Percentiles rank a stretch among this genome's conserved stretches.
These are phyloP conservation scores for Hyposoter didymator DNA, from an alignment of 2,888 invertebrate species.

Conservation along the genomic window DNA sequence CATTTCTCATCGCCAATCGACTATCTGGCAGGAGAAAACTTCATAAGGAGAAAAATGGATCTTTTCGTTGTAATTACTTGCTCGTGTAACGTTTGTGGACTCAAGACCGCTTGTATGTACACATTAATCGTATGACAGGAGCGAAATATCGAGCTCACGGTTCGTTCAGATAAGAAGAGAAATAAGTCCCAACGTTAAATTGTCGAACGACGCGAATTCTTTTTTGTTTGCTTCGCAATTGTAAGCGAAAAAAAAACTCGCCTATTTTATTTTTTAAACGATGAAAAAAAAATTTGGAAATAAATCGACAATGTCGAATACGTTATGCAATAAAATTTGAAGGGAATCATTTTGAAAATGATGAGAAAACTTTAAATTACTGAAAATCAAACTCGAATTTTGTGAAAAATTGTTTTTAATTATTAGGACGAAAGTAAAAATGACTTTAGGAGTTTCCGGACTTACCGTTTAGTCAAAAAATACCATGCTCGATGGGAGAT, in stretches of 20 bases:
- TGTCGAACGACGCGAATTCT: conserved; percentile 18
- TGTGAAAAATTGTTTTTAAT: conserved; percentile 11
- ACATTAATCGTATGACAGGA: conserved; percentile 30
- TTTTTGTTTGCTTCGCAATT: background rate
- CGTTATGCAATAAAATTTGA: background rate
- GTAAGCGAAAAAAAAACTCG: background rate
- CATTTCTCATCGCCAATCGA: background rate
- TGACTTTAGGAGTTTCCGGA: background rate
- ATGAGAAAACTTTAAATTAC: background rate
- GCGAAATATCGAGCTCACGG: conserved; percentile 44
- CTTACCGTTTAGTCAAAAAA: conserved; percentile 55
- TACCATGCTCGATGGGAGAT: conserved; percentile 25
- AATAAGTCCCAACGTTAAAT: conserved; percentile 39
- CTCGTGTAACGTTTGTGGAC: conserved; percentile 29
- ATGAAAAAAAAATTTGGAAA: background rate
- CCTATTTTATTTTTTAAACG: background rate
- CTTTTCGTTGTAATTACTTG: conserved; percentile 24
- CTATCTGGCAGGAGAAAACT: background rate
- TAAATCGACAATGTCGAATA: background rate
- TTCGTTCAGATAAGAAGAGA: conserved; percentile 52
- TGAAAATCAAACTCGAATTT: background rate
- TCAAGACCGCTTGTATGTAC: conserved; percentile 17
- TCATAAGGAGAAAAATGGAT: background rate
- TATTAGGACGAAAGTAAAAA: conserved; percentile 13
- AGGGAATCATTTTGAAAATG: background rate